phyloP scores from a whole-genome alignment of 2,888 invertebrate species.

The Cephus nigrinus region DNA sequence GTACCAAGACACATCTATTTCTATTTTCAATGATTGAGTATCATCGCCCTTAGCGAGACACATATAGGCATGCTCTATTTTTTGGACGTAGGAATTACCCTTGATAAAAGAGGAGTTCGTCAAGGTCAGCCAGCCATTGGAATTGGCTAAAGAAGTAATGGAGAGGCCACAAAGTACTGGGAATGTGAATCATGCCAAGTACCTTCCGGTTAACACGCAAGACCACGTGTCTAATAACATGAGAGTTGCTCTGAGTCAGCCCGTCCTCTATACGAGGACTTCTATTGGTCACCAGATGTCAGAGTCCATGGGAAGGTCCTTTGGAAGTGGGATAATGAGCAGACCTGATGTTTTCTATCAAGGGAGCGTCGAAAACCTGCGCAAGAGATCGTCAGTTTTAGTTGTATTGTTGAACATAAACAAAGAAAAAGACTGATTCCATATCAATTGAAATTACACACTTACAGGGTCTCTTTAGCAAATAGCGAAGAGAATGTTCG shows the following conservation, averaged over 20 bases:
- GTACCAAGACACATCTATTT: background rate
- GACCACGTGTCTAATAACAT: slow-evolving; percentile 39
- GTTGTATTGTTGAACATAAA: background rate
- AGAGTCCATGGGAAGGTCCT: slow-evolving; percentile 49
- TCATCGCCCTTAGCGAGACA: too few species aligned
- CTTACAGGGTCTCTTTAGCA: slow-evolving; percentile 39
- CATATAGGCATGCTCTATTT: too few species aligned
- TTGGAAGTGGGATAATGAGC: slow-evolving; percentile 82
- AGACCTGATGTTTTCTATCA: slow-evolving; percentile 91
- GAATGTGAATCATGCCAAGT: slow-evolving; percentile 34
- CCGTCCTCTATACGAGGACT: slow-evolving; percentile 70
- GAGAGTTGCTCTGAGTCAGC: slow-evolving; percentile 79
- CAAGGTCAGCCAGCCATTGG: slow-evolving; percentile 5
- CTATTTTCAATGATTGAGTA: too few species aligned
- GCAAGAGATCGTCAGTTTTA: slow-evolving; percentile 49
- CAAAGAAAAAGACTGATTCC: background rate
- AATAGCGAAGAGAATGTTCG: slow-evolving; percentile 39
- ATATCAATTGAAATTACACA: background rate
- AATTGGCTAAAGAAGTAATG: slow-evolving; percentile 5
- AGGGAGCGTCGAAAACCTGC: slow-evolving; percentile 75
- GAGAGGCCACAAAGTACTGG: slow-evolving; percentile 33
- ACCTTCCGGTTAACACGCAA: slow-evolving; percentile 27
- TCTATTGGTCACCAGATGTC: slow-evolving; percentile 61
- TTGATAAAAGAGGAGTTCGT: background rate
- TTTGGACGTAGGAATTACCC: background rate